Base-by-base conservation (phyloP, 2,113 vertebrate genomes). In the Leptobrachium ailaonicum region DNA sequence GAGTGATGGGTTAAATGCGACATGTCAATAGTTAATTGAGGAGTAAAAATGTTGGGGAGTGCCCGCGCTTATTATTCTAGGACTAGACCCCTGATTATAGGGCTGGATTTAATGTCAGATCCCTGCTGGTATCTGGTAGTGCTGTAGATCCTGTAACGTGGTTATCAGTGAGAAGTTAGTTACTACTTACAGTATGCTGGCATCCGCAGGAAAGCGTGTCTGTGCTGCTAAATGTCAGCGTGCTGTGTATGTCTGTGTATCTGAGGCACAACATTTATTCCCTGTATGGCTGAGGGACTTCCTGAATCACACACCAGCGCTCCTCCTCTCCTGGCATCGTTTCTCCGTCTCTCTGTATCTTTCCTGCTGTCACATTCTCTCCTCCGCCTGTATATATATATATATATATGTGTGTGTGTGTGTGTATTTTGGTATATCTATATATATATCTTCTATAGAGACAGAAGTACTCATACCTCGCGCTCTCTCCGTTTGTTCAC, bases 241-340 rank as follows among this genome's bases (percentile, higher is more conserved):
- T 41, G 71, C 58, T 43, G 70, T 79, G 71, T 44, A 53, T 66
- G 14, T 67, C 63, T 44, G 71, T 74, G 71, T 66, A 10, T 67
- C 63, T 32, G 71, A 68, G 71, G 60, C 45, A 73, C 62, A 50
- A 45, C 62, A 73, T 80, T 70, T 69, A 80, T 12, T 73, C 45
- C 41, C 32, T 40, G 14, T 40, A 20, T 80, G 63, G 62, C 20
- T 73, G 67, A 32, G 41, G 53, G 58, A 66, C 63, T 73, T 80
- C 78, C 69, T 60, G 63, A 67, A 72, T 54, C 44, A 9, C 63
- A 71, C 56, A 73, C 41, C 41, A 6, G 45, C 50, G 71, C 71
- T 80, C 41, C 78, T 68, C 78, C 78, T 73, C 71, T 66, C 62
- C 62, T 80, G 78, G 77, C 77, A 66, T 69, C 43, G 13, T 76